These are phyloP conservation scores for Plecturocebus donacophilus DNA, from an alignment of 2,113 vertebrate genomes.

Conservation along the genomic window DNA sequence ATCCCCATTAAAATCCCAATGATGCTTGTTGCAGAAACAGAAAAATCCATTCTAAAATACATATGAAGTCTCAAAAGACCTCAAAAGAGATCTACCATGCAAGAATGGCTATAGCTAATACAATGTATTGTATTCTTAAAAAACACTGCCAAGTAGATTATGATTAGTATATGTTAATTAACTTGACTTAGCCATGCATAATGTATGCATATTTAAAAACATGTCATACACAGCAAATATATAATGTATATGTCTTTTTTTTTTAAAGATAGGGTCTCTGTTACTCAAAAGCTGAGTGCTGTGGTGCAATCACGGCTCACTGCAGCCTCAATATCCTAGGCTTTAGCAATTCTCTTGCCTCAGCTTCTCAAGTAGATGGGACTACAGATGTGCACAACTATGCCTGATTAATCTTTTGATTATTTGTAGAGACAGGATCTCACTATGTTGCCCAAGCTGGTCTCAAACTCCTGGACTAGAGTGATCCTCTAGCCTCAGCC, in stretches of 20 bases:
- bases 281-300: too few species aligned
- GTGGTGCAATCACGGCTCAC: too few species aligned
- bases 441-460: too few species aligned
- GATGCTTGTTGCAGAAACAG: not conserved
- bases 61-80: not conserved
- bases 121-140: not conserved
- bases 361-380: too few species aligned
- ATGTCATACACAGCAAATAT: not conserved
- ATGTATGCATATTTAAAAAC: not conserved
- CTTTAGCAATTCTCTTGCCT: too few species aligned
- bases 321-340: too few species aligned
- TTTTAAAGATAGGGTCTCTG: not conserved
- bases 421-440: too few species aligned
- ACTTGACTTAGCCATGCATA: not conserved
- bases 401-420: too few species aligned
- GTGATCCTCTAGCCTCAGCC: too few species aligned
- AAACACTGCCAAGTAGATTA: not conserved
- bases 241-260: not conserved
- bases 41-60: not conserved
- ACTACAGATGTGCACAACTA: too few species aligned
- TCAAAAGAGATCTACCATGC: not conserved
- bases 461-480: too few species aligned
- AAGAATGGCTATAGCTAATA: not conserved
- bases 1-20: not conserved
- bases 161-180: not conserved